phyloP scores from a whole-genome alignment of 1,140 invertebrate species.

The Drosophila melanogaster region DNA sequence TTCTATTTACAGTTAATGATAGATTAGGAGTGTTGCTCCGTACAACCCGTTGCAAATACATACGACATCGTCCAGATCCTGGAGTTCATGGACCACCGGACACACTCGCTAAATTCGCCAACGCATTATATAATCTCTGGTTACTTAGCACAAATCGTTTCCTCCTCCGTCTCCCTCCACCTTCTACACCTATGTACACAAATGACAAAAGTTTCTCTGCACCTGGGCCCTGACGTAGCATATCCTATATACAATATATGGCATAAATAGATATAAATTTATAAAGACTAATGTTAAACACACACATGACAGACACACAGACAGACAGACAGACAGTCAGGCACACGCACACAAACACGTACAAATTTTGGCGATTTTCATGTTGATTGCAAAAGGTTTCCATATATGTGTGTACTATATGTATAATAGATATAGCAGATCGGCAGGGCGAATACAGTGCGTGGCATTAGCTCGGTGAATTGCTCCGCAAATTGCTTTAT shows the following conservation, averaged over 20 bases:
- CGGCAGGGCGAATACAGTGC: conserved; percentile 4
- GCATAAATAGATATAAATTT: conserved; percentile 45
- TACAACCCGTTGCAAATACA: conserved; percentile 2
- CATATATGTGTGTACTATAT: conserved; percentile 44
- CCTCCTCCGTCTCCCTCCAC: conserved; percentile 3
- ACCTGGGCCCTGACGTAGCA: conserved; percentile 18
- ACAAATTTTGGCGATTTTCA: conserved; percentile 61
- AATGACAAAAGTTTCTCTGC: conserved; percentile 34
- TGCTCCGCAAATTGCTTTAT: no score
- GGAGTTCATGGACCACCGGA: neutral
- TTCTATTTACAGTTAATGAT: conserved; percentile 9
- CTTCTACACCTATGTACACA: conserved; percentile 31
- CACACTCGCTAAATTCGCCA: neutral
- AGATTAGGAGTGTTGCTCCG: conserved; percentile 2
- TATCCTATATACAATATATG: conserved; percentile 40
- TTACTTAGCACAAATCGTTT: conserved; percentile 27
- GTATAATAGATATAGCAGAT: conserved; percentile 35
- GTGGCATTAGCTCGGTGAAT: neutral
- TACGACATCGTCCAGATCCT: neutral
- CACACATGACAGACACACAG: conserved; percentile 20
- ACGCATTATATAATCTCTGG: conserved; percentile 23
- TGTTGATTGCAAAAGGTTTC: conserved; percentile 54
- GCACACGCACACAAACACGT: conserved; percentile 14
- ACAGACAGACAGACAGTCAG: conserved; percentile 19
- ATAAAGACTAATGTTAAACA: conserved; percentile 35